phyloP scores from a whole-genome alignment of 2,888 invertebrate species.

The Petrophora chlorosata region DNA sequence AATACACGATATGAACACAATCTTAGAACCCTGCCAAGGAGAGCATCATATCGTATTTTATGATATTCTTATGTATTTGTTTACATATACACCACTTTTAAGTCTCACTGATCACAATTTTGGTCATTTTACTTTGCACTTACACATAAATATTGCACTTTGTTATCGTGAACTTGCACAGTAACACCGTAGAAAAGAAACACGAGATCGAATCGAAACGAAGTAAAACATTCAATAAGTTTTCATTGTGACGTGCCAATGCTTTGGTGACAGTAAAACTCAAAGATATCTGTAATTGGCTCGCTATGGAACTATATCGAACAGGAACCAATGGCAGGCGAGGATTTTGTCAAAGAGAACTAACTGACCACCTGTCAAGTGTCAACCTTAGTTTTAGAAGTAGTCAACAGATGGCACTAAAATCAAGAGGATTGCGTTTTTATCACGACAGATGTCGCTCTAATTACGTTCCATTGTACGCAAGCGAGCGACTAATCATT shows the following conservation, averaged over 20 bases:
- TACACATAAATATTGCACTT: constrained; percentile 72
- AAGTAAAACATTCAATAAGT: constrained; percentile 41
- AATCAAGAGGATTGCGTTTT: too few species aligned
- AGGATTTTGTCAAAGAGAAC: too few species aligned
- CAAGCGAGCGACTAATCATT: too few species aligned
- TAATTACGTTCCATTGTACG: too few species aligned
- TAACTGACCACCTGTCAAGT: too few species aligned
- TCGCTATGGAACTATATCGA: background rate
- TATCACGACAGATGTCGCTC: too few species aligned
- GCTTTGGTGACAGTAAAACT: background rate
- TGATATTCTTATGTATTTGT: constrained; percentile 57
- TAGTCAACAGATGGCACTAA: too few species aligned
- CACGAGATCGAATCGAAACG: constrained; percentile 36
- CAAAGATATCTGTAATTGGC: background rate
- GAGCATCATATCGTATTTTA: constrained; percentile 79
- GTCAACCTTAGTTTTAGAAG: too few species aligned
- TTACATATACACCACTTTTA: constrained; percentile 56
- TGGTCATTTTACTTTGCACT: constrained; percentile 79
- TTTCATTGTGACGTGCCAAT: constrained; percentile 24
- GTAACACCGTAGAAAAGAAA: too few species aligned
- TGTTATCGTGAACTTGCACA: constrained; percentile 76
- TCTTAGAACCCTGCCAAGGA: constrained; percentile 85
- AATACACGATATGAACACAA: constrained; percentile 80
- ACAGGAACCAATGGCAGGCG: too few species aligned
- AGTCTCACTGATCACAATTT: constrained; percentile 69